These are phyloP conservation scores for Melinopterus prodromus DNA, from an alignment of 2,888 invertebrate genomes.

Conservation along the genomic window DNA sequence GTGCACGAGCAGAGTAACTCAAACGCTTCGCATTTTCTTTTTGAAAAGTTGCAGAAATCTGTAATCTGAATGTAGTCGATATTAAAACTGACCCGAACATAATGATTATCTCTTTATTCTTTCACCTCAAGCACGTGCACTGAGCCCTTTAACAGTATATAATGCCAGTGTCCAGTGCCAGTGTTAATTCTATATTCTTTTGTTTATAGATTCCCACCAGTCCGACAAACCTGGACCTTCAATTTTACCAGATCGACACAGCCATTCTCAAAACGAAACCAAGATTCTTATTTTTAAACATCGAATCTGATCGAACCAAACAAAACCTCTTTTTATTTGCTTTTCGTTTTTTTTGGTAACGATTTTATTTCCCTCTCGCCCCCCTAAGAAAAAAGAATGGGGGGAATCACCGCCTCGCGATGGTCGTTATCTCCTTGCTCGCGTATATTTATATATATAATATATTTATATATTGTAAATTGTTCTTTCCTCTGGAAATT, in stretches of 20 bases:
- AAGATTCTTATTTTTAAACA: slow-evolving; percentile 46
- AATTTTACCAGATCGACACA: slow-evolving; percentile 51
- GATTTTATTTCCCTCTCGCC: slow-evolving; percentile 37
- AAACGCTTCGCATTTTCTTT: neutral
- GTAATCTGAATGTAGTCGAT: neutral
- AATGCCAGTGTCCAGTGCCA: slow-evolving; percentile 60
- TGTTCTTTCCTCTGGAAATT: slow-evolving; percentile 24
- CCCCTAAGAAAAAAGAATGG: neutral
- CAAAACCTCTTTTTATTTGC: slow-evolving; percentile 37
- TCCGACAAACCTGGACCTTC: slow-evolving; percentile 57
- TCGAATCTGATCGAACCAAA: slow-evolving; percentile 52
- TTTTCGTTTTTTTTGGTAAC: slow-evolving; percentile 4
- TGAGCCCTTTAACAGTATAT: slow-evolving; percentile 47
- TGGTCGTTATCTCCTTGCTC: neutral
- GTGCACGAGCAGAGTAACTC: slow-evolving; percentile 29
- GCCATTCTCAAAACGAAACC: slow-evolving; percentile 55
- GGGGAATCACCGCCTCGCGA: slow-evolving; percentile 42
- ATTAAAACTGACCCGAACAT: neutral
- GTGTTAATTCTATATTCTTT: slow-evolving; percentile 48
- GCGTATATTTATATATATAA: neutral
- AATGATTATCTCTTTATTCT: neutral
- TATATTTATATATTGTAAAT: slow-evolving; percentile 33
- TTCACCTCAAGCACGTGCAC: slow-evolving; percentile 28
- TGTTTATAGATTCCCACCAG: slow-evolving; percentile 49
- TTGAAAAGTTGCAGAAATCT: neutral